Evolutionary conservation across 2,797 vertebrate genomes (phyloP).

Genomic region (Microctenopoma lineatum): DNA sequence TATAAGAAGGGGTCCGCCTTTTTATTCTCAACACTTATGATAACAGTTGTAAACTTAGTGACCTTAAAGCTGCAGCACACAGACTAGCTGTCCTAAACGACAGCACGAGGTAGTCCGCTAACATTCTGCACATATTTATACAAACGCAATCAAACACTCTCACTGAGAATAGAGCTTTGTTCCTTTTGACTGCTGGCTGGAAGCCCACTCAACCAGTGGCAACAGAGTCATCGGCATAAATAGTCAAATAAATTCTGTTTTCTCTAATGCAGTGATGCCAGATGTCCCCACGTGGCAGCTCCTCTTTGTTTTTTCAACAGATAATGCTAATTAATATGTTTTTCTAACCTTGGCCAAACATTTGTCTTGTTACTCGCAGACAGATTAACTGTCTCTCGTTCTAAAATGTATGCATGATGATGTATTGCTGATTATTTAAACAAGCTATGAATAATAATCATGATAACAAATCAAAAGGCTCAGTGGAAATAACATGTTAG

Average conservation of each 20-base stretch:
- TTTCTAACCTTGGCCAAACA: no score
- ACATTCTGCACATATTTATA: no score
- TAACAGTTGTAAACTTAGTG: neutral
- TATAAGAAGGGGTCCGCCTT: neutral
- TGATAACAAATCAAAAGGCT: neutral
- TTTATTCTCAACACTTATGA: slow-evolving; percentile 2
- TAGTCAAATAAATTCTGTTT: no score
- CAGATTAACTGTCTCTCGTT: neutral
- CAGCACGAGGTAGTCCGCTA: neutral
- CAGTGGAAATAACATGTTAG: neutral
- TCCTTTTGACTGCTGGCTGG: no score
- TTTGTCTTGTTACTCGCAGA: neutral
- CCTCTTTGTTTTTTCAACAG: neutral
- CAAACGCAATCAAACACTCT: no score
- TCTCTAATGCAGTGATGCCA: neutral
- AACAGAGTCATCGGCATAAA: no score
- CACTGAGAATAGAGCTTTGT: neutral
- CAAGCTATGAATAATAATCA: neutral
- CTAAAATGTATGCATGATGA: neutral
- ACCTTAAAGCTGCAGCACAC: neutral
- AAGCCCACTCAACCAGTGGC: no score
- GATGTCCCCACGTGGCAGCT: neutral
- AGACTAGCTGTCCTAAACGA: neutral
- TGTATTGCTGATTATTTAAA: neutral
- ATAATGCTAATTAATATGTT: neutral